Conservation (phyloP, 2,113 vertebrate genomes). For the Xyrauchen texanus region DNA sequence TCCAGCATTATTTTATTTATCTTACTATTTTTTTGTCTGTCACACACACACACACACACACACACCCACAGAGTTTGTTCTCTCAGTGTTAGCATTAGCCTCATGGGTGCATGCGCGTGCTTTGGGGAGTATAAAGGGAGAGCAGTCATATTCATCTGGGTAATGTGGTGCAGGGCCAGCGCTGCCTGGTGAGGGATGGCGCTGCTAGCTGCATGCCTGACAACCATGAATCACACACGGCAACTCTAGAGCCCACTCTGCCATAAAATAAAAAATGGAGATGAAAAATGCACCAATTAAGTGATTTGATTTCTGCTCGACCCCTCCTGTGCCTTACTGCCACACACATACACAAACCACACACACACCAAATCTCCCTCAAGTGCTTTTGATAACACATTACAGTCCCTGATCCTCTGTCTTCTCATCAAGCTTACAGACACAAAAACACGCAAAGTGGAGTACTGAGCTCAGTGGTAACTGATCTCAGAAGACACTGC, state of each 20-base stretch:
- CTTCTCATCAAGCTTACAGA: neutral
- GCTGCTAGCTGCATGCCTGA: constrained; percentile 91
- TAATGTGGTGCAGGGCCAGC: constrained; percentile 95
- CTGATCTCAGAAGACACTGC: too few relatives aligned
- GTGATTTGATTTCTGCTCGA: constrained; percentile 98
- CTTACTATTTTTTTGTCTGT: neutral
- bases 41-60: neutral
- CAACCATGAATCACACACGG: constrained; percentile 98
- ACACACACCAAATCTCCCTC: constrained; percentile 28
- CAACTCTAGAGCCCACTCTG: constrained; percentile 90
- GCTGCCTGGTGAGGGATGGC: constrained; percentile 97
- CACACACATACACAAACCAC: constrained; percentile 23
- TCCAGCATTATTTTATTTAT: constrained; percentile 45
- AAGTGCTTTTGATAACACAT: constrained; percentile 29
- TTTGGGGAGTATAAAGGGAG: constrained; percentile 76
- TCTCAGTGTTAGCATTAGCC: constrained; percentile 41
- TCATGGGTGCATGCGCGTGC: constrained; percentile 39
- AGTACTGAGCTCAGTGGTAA: neutral
- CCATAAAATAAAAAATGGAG: constrained; percentile 99
- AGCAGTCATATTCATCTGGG: constrained; percentile 99
- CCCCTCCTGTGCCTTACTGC: constrained; percentile 80
- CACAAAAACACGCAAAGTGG: neutral
- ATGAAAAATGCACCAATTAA: constrained; percentile 99
- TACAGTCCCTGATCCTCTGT: constrained; percentile 2
- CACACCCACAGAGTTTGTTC: neutral